These are phyloP conservation scores for Halocaridina rubra DNA, from an alignment of 2,888 invertebrate species.

Conservation along the genomic window DNA sequence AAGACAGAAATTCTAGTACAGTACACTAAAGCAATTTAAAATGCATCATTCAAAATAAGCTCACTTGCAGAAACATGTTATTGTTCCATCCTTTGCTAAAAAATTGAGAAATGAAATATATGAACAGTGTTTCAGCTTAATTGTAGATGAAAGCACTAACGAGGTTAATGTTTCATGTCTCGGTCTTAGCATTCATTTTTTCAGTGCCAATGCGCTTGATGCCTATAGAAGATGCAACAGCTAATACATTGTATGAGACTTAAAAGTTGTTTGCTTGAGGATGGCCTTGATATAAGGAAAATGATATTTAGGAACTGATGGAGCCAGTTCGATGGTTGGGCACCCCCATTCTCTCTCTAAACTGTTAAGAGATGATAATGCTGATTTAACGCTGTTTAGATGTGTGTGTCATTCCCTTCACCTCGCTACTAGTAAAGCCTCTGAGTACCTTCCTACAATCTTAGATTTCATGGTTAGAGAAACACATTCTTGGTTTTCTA, in stretches of 20 bases:
- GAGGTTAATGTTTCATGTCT: constrained; percentile 18
- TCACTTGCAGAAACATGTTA: constrained; percentile 13
- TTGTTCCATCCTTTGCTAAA: constrained; percentile 17
- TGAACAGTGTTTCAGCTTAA: constrained; percentile 15
- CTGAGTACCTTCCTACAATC: constrained; percentile 15
- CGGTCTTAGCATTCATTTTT: constrained; percentile 6
- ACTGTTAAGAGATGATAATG: constrained; percentile 13
- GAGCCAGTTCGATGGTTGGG: constrained; percentile 20
- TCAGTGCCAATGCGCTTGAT: background rate
- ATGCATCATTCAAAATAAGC: no score
- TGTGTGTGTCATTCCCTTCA: constrained; percentile 31
- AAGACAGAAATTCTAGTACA: constrained; percentile 3
- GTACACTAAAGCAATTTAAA: no score
- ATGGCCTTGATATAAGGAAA: background rate
- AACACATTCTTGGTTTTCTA: constrained; percentile 21
- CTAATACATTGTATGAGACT: constrained; percentile 9
- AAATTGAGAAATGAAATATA: constrained; percentile 15
- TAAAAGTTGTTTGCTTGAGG: background rate
- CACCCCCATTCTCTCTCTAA: background rate
- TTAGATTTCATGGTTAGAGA: constrained; percentile 15
- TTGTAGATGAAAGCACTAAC: constrained; percentile 23
- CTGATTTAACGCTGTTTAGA: constrained; percentile 18
- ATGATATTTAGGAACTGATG: constrained; percentile 23
- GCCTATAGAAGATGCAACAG: constrained; percentile 13
- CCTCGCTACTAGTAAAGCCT: constrained; percentile 20